Evolutionary conservation across 2,888 invertebrate species (phyloP).

Genomic region (Thera obeliscata): DNA sequence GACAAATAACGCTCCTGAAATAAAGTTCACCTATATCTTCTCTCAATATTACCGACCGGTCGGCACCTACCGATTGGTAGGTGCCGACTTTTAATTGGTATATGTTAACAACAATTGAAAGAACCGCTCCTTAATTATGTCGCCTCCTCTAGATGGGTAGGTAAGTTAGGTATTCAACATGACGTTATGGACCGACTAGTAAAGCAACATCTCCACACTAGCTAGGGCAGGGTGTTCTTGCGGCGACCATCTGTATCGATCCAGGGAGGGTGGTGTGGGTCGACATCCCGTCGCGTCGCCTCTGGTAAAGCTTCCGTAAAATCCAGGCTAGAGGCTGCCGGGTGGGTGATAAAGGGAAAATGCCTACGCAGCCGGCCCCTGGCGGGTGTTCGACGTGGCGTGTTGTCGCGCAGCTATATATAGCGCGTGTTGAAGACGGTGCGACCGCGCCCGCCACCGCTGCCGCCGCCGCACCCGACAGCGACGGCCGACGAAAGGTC

Average conservation of each 20-base stretch:
- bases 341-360: conserved; percentile 81
- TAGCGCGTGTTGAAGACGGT: conserved; percentile 78
- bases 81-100: neutral
- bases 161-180: conserved; percentile 40
- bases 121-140: conserved; percentile 25
- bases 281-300: conserved; percentile 79
- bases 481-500: conserved; percentile 82
- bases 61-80: no score
- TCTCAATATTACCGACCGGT: neutral
- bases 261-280: conserved; percentile 80
- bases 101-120: neutral
- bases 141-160: conserved; percentile 44
- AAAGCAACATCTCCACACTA: conserved; percentile 55
- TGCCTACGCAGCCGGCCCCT: conserved; percentile 80
- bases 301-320: conserved; percentile 75
- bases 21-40: neutral
- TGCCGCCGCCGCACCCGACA: conserved; percentile 62
- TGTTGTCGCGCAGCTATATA: conserved; percentile 81
- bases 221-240: conserved; percentile 65
- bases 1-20: neutral
- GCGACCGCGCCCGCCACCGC: conserved; percentile 72
- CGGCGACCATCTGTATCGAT: conserved; percentile 82
- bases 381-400: conserved; percentile 73
- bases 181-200: conserved; percentile 46
- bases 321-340: conserved; percentile 79